Percentiles rank a stretch among this genome's conserved stretches.
Conservation (phyloP, 2,888 invertebrate genomes). For the Galerucella calmariensis region DNA sequence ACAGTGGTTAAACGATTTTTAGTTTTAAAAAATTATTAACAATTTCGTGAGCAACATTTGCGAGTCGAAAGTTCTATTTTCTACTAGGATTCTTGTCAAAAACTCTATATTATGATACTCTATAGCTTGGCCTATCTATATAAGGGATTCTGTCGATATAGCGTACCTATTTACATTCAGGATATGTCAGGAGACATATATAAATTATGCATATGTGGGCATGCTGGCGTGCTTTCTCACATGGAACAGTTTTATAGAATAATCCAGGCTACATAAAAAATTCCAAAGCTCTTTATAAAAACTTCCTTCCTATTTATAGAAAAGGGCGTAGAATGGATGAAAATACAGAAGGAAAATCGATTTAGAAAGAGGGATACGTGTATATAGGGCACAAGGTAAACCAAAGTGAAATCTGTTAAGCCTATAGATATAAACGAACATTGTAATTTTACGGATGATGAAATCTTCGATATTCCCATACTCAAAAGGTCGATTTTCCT, state of each 20-base stretch:
- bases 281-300: constrained; percentile 27
- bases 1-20: too few relatives aligned
- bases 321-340: constrained; percentile 10
- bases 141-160: constrained; percentile 8
- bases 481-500: not conserved
- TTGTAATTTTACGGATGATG: constrained; percentile 30
- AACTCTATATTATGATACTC: too few relatives aligned
- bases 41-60: too few relatives aligned
- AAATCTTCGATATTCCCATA: not conserved
- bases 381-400: constrained; percentile 24
- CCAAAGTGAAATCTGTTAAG: constrained; percentile 30
- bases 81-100: too few relatives aligned
- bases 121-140: not conserved
- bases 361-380: constrained; percentile 9
- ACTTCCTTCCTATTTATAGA: constrained; percentile 28
- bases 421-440: constrained; percentile 27
- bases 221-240: constrained; percentile 11
- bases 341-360: constrained; percentile 27
- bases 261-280: constrained; percentile 30
- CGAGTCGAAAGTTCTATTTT: too few relatives aligned
- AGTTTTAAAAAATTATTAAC: too few relatives aligned
- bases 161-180: constrained; percentile 3
- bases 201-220: constrained; percentile 36
- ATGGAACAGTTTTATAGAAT: constrained; percentile 30
- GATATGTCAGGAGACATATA: constrained; percentile 12